Percentiles rank a stretch among this genome's conserved stretches.
phyloP scores from a whole-genome alignment of 2,113 vertebrate genomes.

The Pseudopipra pipra region DNA sequence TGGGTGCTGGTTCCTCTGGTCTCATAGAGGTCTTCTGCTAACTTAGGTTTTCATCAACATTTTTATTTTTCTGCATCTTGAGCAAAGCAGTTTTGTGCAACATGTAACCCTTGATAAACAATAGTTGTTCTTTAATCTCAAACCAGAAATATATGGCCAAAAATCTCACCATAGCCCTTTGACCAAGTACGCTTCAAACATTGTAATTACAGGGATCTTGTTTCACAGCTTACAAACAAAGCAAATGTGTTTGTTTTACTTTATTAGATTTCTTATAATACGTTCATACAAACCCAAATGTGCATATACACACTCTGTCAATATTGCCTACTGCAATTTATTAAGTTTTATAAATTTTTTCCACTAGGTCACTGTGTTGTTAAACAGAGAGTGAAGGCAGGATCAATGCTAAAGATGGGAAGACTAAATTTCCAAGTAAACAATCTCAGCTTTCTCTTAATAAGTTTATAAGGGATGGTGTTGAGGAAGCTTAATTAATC shows the following conservation, averaged over 20 bases:
- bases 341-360: conserved; percentile 44
- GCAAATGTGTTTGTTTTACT: conserved; percentile 53
- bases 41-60: neutral
- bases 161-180: neutral
- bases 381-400: neutral
- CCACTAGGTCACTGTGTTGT: neutral
- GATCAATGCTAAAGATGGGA: conserved; percentile 8
- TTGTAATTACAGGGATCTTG: conserved; percentile 16
- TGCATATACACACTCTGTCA: conserved; percentile 19
- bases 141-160: neutral
- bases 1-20: neutral
- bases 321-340: conserved; percentile 55
- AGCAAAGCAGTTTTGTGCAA: neutral
- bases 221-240: conserved; percentile 55
- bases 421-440: neutral
- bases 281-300: neutral
- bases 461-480: neutral
- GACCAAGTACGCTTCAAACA: neutral
- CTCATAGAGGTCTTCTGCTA: neutral
- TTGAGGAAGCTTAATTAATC: conserved; percentile 1
- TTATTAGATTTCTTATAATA: conserved; percentile 51
- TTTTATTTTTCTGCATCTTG: neutral
- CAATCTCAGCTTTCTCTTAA: neutral
- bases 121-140: neutral
- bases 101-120: neutral